phyloP scores from a whole-genome alignment of 2,113 vertebrate genomes.

The Arizona elegans region DNA sequence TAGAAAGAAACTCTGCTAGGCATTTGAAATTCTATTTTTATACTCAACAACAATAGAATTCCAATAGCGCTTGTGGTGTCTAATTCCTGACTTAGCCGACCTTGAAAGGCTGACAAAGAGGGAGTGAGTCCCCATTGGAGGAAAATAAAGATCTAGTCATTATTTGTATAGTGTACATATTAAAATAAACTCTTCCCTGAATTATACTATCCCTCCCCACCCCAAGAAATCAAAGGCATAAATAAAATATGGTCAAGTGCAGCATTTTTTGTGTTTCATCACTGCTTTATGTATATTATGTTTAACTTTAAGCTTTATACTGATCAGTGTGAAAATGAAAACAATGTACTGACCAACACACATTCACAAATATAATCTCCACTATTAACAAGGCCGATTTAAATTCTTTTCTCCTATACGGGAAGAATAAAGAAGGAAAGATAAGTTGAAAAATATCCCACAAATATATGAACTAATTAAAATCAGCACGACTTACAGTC shows the following conservation, averaged over 20 bases:
- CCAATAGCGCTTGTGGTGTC: not conserved
- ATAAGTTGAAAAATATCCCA: not conserved
- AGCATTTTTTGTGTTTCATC: not conserved
- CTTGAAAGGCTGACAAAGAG: not conserved
- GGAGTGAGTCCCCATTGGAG: not conserved
- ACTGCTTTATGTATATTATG: not conserved
- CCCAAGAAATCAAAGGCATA: not conserved
- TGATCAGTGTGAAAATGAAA: not conserved
- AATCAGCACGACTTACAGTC: not conserved
- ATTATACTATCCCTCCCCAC: not conserved
- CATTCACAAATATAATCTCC: not conserved
- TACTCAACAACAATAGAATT: not conserved
- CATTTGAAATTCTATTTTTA: not conserved
- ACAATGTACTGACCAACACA: not conserved
- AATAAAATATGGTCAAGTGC: not conserved
- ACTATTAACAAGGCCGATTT: not conserved
- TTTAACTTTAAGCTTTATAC: not conserved
- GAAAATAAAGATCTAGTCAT: not conserved
- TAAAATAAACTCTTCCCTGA: conserved; percentile 1
- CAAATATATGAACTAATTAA: not conserved
- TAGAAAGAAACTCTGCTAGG: not conserved
- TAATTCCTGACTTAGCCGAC: not conserved
- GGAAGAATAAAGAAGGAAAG: not conserved
- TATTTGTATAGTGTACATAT: conserved; percentile 8
- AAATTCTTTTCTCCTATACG: not conserved